phyloP scores from a whole-genome alignment of 1,140 invertebrate species.

The Drosophila kepulauana region DNA sequence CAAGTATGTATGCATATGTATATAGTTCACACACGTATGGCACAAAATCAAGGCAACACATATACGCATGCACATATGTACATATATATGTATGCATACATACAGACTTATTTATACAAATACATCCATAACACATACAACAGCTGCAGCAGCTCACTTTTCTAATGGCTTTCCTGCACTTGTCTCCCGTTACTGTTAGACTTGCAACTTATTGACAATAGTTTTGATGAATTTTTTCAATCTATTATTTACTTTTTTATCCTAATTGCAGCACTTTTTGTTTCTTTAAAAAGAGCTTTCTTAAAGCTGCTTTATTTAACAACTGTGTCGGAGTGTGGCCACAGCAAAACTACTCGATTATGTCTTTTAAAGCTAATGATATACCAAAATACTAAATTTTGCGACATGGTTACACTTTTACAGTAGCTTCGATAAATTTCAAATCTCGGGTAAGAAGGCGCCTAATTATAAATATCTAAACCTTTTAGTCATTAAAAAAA shows the following conservation, averaged over 20 bases:
- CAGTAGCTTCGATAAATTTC: too few species aligned
- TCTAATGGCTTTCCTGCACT: slow-evolving; percentile 20
- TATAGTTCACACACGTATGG: slow-evolving; percentile 35
- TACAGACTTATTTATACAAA: slow-evolving; percentile 10
- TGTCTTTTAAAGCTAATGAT: too few species aligned
- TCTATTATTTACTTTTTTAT: slow-evolving; percentile 46
- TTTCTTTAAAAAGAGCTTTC: too few species aligned
- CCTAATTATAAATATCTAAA: too few species aligned
- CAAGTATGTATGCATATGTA: slow-evolving; percentile 26
- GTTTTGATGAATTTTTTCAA: slow-evolving; percentile 24
- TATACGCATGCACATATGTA: slow-evolving; percentile 32
- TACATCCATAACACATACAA: slow-evolving; percentile 43
- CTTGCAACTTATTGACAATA: slow-evolving; percentile 19
- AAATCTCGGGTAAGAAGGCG: too few species aligned
- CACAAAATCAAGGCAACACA: slow-evolving; percentile 38
- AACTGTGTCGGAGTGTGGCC: too few species aligned
- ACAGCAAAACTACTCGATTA: too few species aligned
- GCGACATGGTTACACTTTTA: too few species aligned
- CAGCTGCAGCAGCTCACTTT: slow-evolving; percentile 50
- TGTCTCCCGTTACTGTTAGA: slow-evolving; percentile 6
- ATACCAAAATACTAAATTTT: too few species aligned
- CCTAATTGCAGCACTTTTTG: slow-evolving; percentile 39
- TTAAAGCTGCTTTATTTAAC: too few species aligned
- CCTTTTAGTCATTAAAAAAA: too few species aligned
- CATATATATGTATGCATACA: slow-evolving; percentile 3